Evolutionary conservation across 2,888 invertebrate species (phyloP).

Genomic region (Trissolcus brochymenae): DNA sequence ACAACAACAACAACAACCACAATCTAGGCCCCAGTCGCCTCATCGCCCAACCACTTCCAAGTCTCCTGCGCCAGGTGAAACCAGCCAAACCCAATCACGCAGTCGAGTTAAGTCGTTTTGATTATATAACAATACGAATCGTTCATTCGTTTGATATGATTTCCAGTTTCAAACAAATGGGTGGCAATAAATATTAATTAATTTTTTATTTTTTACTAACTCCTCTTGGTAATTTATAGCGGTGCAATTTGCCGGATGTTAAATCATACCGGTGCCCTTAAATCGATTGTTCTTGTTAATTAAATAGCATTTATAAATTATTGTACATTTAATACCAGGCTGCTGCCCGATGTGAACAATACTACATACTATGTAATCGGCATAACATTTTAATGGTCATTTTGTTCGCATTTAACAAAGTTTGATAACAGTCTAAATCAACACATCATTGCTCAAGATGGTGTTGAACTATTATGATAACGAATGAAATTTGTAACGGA

Average conservation of each 20-base stretch:
- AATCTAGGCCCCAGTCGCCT: slow-evolving; percentile 53
- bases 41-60: slow-evolving; percentile 66
- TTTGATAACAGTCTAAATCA: slow-evolving; percentile 22
- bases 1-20: slow-evolving; percentile 70
- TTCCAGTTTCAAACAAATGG: no score
- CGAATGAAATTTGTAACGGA: neutral
- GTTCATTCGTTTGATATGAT: neutral
- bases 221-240: no score
- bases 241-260: slow-evolving; percentile 1
- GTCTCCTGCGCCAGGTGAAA: slow-evolving; percentile 53
- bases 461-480: slow-evolving; percentile 8
- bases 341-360: slow-evolving; percentile 13
- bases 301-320: neutral
- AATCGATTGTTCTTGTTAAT: slow-evolving; percentile 10
- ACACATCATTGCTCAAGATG: slow-evolving; percentile 13
- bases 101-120: slow-evolving; percentile 74
- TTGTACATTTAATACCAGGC: slow-evolving; percentile 8
- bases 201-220: no score
- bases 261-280: slow-evolving; percentile 7
- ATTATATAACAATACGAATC: slow-evolving; percentile 46
- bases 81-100: slow-evolving; percentile 69
- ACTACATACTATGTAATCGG: neutral
- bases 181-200: no score
- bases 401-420: slow-evolving; percentile 25
- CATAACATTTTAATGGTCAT: slow-evolving; percentile 18